Evolutionary conservation across 2,888 invertebrate genomes (phyloP).

Genomic region (Ophion ellenae): DNA sequence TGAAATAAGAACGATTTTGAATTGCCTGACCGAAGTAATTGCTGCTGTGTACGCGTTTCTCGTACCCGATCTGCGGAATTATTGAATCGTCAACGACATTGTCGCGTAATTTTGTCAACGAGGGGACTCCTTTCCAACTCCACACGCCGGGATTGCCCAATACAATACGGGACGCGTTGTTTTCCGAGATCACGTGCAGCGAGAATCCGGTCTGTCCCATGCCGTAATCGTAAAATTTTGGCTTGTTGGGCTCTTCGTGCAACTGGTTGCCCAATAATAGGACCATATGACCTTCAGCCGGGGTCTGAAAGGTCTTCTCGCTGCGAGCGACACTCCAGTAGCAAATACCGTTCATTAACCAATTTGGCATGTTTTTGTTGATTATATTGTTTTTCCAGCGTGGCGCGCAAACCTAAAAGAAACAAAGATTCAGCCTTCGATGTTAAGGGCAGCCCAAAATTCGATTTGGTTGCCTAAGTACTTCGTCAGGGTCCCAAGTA

Average conservation of each 20-base stretch:
- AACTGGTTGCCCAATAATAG: conserved; percentile 34
- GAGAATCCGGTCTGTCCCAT: conserved; percentile 77
- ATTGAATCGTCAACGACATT: background rate
- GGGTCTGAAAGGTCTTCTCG: conserved; percentile 60
- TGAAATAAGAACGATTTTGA: background rate
- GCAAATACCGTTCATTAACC: conserved; percentile 77
- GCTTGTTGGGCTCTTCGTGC: conserved; percentile 35
- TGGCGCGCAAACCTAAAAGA: conserved; percentile 82
- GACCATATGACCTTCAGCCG: conserved; percentile 39
- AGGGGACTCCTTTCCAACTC: conserved; percentile 76
- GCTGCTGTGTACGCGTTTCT: conserved; percentile 24
- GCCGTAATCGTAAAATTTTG: conserved; percentile 69
- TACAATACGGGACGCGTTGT: conserved; percentile 66
- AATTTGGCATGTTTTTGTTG: conserved; percentile 38
- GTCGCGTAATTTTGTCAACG: conserved; percentile 55
- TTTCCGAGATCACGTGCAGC: conserved; percentile 65
- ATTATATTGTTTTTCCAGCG: conserved; percentile 78
- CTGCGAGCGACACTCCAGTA: conserved; percentile 68
- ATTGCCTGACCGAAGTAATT: conserved; percentile 56
- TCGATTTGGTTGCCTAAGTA: too few species aligned
- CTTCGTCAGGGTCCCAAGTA: too few species aligned
- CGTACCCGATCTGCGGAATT: conserved; percentile 44
- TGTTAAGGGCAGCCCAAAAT: too few species aligned
- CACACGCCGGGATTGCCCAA: conserved; percentile 81
- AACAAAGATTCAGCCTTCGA: background rate